A percentile compares a stretch with the other conserved stretches of the same genome.
Evolutionary conservation across 2,113 vertebrate species (phyloP).

Genomic region (Coracopsis vasa): DNA sequence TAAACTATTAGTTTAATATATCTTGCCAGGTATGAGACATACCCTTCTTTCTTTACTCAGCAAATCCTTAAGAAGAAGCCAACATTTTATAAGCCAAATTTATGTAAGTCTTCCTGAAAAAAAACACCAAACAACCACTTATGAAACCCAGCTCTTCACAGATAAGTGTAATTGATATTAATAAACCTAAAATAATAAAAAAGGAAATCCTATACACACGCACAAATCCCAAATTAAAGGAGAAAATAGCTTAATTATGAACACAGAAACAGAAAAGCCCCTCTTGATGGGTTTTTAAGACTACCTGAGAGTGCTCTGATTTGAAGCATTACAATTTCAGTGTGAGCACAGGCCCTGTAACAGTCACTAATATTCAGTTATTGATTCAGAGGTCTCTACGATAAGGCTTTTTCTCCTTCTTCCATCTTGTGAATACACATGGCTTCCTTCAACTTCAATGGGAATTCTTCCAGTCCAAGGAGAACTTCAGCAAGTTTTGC

Average conservation of each 20-base stretch:
- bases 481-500: neutral
- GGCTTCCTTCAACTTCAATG: neutral
- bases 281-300: neutral
- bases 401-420: neutral
- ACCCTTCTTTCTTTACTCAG: neutral
- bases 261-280: neutral
- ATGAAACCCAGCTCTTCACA: neutral
- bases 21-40: neutral
- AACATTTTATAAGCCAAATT: neutral
- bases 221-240: neutral
- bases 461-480: neutral
- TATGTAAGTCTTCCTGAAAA: neutral
- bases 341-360: fast-evolving
- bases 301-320: neutral
- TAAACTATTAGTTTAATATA: neutral
- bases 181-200: neutral
- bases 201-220: neutral
- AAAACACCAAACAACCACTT: neutral
- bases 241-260: neutral
- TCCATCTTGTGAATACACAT: neutral
- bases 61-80: neutral
- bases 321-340: neutral
- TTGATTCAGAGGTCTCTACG: neutral
- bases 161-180: neutral
- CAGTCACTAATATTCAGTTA: neutral